phyloP scores from a whole-genome alignment of 1,140 invertebrate genomes.

The Heliconius melpomene region DNA sequence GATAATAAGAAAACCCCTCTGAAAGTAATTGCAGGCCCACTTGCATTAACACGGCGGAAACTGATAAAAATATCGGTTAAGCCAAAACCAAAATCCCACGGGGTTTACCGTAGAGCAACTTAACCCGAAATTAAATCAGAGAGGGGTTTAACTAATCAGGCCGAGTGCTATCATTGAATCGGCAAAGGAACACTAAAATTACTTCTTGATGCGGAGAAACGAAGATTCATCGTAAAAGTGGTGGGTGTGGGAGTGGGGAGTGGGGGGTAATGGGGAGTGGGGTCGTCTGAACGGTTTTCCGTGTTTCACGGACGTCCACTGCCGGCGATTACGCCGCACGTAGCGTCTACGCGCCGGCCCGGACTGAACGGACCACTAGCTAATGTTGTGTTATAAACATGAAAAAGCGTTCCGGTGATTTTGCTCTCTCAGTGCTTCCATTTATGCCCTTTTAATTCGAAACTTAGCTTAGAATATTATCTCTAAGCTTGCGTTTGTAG shows the following conservation, averaged over 20 bases:
- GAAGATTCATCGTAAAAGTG: constrained; percentile 81
- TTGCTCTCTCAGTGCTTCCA: constrained; percentile 63
- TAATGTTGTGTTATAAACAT: constrained; percentile 78
- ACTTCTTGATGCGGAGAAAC: constrained; percentile 81
- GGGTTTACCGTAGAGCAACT: constrained; percentile 70
- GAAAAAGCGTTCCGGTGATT: constrained; percentile 75
- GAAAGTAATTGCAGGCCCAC: constrained; percentile 26
- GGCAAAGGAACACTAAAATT: constrained; percentile 80
- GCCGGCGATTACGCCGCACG: constrained; percentile 73
- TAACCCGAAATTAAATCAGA: constrained; percentile 81
- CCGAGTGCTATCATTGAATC: constrained; percentile 81
- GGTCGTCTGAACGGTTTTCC: constrained; percentile 79
- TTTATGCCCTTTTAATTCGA: constrained; percentile 49
- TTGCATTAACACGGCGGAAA: constrained; percentile 37
- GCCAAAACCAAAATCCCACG: constrained; percentile 54
- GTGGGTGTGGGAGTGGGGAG: constrained; percentile 54
- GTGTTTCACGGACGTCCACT: constrained; percentile 73
- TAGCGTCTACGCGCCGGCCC: constrained; percentile 52
- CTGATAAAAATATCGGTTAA: constrained; percentile 43
- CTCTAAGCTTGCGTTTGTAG: constrained; percentile 1
- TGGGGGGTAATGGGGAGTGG: constrained; percentile 48
- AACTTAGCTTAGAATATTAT: constrained; percentile 9
- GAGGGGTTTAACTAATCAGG: constrained; percentile 79
- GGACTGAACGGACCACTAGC: constrained; percentile 58
- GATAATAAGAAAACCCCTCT: neutral